Conservation (phyloP, 2,113 vertebrate genomes). For the Muntiacus muntjak region DNA sequence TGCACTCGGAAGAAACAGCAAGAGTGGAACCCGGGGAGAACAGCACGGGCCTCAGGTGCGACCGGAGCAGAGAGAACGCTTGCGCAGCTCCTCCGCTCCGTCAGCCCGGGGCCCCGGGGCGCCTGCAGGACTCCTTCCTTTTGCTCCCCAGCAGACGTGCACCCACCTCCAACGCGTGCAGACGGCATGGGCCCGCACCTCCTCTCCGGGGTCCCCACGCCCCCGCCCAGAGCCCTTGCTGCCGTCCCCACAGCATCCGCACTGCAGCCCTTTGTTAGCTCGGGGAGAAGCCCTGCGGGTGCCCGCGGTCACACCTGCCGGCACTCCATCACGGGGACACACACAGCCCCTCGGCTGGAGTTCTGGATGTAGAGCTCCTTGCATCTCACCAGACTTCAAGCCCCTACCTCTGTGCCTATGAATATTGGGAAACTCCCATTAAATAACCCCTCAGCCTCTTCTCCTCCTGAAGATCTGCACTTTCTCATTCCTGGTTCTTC, state of each 20-base stretch:
- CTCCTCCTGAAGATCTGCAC: rapidly evolving
- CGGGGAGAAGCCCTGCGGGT: not conserved
- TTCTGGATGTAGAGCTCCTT: too few species aligned
- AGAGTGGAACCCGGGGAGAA: not conserved
- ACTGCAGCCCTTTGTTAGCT: too few species aligned
- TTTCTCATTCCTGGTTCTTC: not conserved
- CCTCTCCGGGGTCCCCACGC: rapidly evolving
- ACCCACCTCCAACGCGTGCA: rapidly evolving
- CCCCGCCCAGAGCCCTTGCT: not conserved
- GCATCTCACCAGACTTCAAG: not conserved
- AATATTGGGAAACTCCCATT: rapidly evolving
- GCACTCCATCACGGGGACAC: rapidly evolving
- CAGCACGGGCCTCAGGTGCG: rapidly evolving
- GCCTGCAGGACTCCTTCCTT: not conserved
- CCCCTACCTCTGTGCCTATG: rapidly evolving
- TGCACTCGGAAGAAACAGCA: rapidly evolving
- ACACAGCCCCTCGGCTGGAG: rapidly evolving
- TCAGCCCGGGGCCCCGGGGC: not conserved
- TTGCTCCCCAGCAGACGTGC: not conserved
- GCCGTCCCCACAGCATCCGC: rapidly evolving
- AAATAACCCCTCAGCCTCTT: rapidly evolving
- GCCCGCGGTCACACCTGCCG: rapidly evolving
- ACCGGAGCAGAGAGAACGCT: rapidly evolving
- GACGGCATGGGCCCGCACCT: rapidly evolving
- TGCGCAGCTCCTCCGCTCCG: not conserved